Evolutionary conservation across 2,888 invertebrate species (phyloP), one percentile per base, ranked within the genome.

Genomic region (Acholoe squamosa): DNA sequence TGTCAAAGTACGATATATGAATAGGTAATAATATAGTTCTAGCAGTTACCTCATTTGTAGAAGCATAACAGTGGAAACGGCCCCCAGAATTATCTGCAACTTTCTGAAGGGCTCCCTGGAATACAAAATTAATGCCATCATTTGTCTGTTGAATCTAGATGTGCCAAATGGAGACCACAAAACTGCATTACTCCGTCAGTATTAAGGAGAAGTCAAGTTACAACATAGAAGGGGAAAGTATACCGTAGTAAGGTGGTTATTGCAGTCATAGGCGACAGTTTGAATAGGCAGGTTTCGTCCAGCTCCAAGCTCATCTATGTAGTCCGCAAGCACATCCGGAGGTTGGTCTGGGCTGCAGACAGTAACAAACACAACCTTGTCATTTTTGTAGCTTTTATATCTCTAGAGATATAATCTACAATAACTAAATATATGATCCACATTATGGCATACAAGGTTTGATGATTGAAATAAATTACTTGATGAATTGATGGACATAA

Each of bases 201-300:
- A 43, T 3, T 3, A 43, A 43, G 43, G 43, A 43, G 43, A 43
- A 43, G 3, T 43, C 10, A 43, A 43, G 43, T 43, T 10, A 43
- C 10, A 43, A 7, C 43, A 43, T 43, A 7, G 43, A 43, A 43
- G 5, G 28, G 84, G n/a, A 84, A 10, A 25, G 28, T 31, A 94
- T 93, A 95, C 95, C 93, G 95, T 95, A 1, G 95, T 95, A 14
- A 94, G 92, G 52, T 94, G 94, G 91, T 96, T 95, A 89, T 94
- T 95, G 92, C 95, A 95, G 93, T 96, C 96, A 93, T 95, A 96
- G 7, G 96, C 95, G 7, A 96, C 95, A 88, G 95, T 94, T 90
- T 95, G 95, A 14, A 96, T 90, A 33, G 94, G 93, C 7, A 94
- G 92, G 52, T 94, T 93, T 34, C 93, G 92, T 0, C 96, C 95